Evolutionary conservation across 2,888 invertebrate genomes (phyloP), one percentile per base, ranked within the genome.

Genomic region (Tetramorium bicarinatum): DNA sequence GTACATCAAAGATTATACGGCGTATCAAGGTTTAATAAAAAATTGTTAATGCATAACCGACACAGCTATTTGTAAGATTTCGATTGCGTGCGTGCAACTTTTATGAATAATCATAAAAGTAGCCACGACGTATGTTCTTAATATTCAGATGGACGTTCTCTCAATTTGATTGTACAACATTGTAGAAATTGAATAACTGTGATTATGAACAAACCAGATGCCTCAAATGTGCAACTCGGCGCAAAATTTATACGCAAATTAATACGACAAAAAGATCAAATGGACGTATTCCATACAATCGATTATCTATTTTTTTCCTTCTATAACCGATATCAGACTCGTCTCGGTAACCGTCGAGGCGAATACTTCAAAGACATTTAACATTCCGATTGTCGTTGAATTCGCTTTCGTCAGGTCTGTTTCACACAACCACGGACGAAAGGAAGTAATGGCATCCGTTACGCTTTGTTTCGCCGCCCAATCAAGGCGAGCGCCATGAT

Each of bases 371-470:
- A 86, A 75, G 87, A 71, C 80, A 83, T 85, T 86, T 86, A 89
- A 89, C 83, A 87, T 87, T 86, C 83, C 87, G 82, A 89, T 89
- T 85, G 87, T 83, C 71, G 76, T 67, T 25, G 67, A 56, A 80
- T 52, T 62, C 34, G 81, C 29, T 62, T 66, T 77, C 38, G 18
- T 56, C 74, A 52, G 34, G 38, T 69, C 38, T 52, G 81, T 54
- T 76, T 74, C 74, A 52, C 75, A 52, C 75, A 81, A 74, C 76
- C 64, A 52, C 82, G 64, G 61, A 41, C 62, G 59, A 72, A 84
- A 67, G 49, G 79, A 54, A 79, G 83, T 82, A 86, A 87, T 86
- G 77, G 82, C 76, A 67, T 81, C 62, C 18, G 52, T 34, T 25
- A 61, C 18, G 59, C 87, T 88, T 89, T 89, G 84, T 84, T 69